Evolutionary conservation across 2,113 vertebrate species (phyloP), one percentile per base, ranked within the genome.

Genomic region (Tyto alba): DNA sequence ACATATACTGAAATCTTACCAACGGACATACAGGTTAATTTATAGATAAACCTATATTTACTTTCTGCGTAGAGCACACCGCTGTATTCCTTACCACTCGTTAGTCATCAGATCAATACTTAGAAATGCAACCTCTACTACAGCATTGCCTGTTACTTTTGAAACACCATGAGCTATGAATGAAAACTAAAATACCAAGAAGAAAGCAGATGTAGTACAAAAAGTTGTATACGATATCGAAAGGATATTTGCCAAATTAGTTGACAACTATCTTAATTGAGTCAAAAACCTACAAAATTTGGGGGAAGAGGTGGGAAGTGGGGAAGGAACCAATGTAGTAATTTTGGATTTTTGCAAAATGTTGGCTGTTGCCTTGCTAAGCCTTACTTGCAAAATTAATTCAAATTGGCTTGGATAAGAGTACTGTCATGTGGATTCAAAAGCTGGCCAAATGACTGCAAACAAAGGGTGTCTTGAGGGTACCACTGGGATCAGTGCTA

Each of bases 401-500:
- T 94, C 81, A 95, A 90, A 96, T 97, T 96, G 90, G 38, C 75
- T 95, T 91, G 89, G 75, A 91, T 90, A 73, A 94, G 78, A 87
- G 57, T 76, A 82, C 81, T 94, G 84, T 95, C 84, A 75, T 85
- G 89, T 94, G 95, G 90, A 95, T 97, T 95, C n/a, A 95, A 94
- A 97, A 96, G 52, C 92, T 96, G 94, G 85, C 94, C 93, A 71
- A 71, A 96, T 87, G 60, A 84, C 57, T 92, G 79, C 91, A 97
- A 96, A 97, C 96, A 96, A 95, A 96, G 92, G 62, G 85, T 91
- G 79, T 95, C 79, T 93, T 82, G 90, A 92, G 81, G 79, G 91
- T 95, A 93, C 87, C 79, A 67, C 75, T 71, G 85, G 90, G 94
- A 95, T 95, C 83, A 43, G 87, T 90, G 95, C 93, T 93, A 89